These are phyloP conservation scores for Temnopleurus reevesii DNA, from an alignment of 53 echinoderm and acorn worm species.

Conservation along the genomic window DNA sequence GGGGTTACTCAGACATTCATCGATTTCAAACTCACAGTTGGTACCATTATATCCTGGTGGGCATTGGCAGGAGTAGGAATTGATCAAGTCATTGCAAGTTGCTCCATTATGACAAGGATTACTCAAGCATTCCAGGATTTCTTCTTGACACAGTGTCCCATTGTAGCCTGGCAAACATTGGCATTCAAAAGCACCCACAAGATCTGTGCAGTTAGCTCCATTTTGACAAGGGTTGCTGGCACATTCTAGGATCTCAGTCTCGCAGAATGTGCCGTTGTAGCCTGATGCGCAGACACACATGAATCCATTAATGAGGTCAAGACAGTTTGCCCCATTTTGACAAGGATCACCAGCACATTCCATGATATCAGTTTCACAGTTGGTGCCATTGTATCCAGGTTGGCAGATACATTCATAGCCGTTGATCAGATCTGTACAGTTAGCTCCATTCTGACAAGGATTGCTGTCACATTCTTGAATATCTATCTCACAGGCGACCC, in stretches of 20 bases:
- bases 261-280: slow-evolving; percentile 45
- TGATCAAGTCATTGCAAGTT: slow-evolving; percentile 15
- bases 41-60: slow-evolving; percentile 28
- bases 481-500: slow-evolving; percentile 56
- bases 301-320: slow-evolving; percentile 52
- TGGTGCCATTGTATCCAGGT: slow-evolving; percentile 45
- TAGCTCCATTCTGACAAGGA: slow-evolving; percentile 45
- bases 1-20: slow-evolving; percentile 50
- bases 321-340: slow-evolving; percentile 66
- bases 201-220: slow-evolving; percentile 45
- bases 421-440: slow-evolving; percentile 53
- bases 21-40: slow-evolving; percentile 7
- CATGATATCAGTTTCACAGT: slow-evolving; percentile 48
- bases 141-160: slow-evolving; percentile 44
- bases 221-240: slow-evolving; percentile 61
- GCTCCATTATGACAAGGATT: slow-evolving; percentile 62
- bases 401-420: slow-evolving; percentile 54
- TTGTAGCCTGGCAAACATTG: not conserved
- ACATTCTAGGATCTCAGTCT: slow-evolving; percentile 57
- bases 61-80: slow-evolving; percentile 28
- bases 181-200: not conserved
- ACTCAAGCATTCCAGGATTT: slow-evolving; percentile 75
- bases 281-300: slow-evolving; percentile 56
- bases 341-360: slow-evolving; percentile 74
- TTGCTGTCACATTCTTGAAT: slow-evolving; percentile 63